These are phyloP conservation scores for Typhlichthys eigenmanni DNA, from an alignment of 2,797 vertebrate species.

Conservation along the genomic window DNA sequence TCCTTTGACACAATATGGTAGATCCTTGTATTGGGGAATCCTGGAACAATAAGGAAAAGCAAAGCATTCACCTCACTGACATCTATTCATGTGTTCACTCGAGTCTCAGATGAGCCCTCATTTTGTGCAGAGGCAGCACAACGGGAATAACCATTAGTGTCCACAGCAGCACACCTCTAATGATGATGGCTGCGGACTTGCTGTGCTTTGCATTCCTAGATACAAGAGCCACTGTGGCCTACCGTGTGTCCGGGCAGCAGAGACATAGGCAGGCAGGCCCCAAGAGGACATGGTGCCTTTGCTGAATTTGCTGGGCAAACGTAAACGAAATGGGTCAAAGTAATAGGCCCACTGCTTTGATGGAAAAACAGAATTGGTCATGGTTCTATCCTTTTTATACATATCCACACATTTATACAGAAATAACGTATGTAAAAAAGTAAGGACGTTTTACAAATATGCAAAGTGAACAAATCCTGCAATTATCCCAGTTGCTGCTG, in stretches of 20 bases:
- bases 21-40: conserved; percentile 10
- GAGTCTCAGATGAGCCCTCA: conserved; percentile 62
- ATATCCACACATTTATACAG: neutral
- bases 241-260: too few relatives aligned
- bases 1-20: conserved; percentile 20
- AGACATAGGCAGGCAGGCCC: neutral
- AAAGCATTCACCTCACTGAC: conserved; percentile 47
- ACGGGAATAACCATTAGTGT: conserved; percentile 68
- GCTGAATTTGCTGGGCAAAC: too few relatives aligned
- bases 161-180: conserved; percentile 64
- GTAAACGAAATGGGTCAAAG: too few relatives aligned
- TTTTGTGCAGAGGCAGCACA: conserved; percentile 77
- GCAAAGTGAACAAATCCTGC: conserved; percentile 28
- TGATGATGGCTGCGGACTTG: conserved; percentile 77
- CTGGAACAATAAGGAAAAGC: conserved; percentile 21
- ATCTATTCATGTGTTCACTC: conserved; percentile 62
- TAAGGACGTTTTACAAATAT: neutral
- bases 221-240: neutral
- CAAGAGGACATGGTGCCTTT: neutral
- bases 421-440: neutral
- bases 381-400: neutral
- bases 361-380: too few relatives aligned
- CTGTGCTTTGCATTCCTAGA: conserved; percentile 67
- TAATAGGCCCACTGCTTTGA: too few relatives aligned
- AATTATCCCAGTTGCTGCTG: conserved; percentile 35